Conservation (phyloP, 2,888 invertebrate species). For the Cephonodes hylas region DNA sequence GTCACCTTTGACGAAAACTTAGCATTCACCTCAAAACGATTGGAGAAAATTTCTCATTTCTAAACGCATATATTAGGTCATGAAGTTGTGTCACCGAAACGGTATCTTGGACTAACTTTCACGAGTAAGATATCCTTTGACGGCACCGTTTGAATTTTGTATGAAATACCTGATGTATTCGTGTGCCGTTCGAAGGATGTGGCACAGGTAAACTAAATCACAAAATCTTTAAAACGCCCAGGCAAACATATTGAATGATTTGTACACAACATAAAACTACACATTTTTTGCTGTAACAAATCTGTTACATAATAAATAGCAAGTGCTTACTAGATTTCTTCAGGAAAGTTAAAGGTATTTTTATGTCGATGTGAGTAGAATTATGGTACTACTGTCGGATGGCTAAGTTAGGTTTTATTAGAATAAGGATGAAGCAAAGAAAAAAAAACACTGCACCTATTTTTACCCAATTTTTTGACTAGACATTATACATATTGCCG, state of each 20-base stretch:
- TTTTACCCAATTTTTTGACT: neutral
- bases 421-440: too few species aligned
- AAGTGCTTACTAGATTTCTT: too few species aligned
- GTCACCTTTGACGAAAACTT: neutral
- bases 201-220: neutral
- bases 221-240: neutral
- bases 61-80: neutral
- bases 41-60: neutral
- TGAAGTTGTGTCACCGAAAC: conserved; percentile 17
- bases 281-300: too few species aligned
- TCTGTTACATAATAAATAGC: too few species aligned
- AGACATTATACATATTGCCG: neutral
- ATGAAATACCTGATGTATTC: conserved; percentile 56
- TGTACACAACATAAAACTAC: too few species aligned
- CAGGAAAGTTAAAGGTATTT: too few species aligned
- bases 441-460: too few species aligned
- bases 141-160: conserved; percentile 56
- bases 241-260: neutral
- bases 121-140: conserved; percentile 29
- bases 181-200: neutral
- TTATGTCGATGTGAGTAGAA: too few species aligned
- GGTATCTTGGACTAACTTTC: conserved; percentile 21
- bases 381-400: too few species aligned
- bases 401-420: too few species aligned
- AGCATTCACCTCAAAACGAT: neutral